These are phyloP conservation scores for Athene cunicularia DNA, from an alignment of 2,113 vertebrate species.

Conservation along the genomic window DNA sequence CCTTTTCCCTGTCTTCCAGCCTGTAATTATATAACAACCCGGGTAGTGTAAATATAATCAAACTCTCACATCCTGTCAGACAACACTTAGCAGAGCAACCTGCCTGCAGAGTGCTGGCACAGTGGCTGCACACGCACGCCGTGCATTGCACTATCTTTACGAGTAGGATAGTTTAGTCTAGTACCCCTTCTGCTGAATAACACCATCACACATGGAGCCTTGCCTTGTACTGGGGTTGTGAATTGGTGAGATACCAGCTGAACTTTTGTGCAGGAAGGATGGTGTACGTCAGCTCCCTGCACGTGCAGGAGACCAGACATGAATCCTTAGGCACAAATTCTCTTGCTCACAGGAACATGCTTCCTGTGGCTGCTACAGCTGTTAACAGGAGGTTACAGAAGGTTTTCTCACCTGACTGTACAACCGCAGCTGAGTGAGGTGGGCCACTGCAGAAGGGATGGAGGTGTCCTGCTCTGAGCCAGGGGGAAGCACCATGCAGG, in stretches of 20 bases:
- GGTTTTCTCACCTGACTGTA: not conserved
- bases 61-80: not conserved
- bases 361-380: not conserved
- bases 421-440: not conserved
- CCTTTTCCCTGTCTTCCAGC: not conserved
- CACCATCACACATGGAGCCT: not conserved
- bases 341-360: not conserved
- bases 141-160: slow-evolving; percentile 2
- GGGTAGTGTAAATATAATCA: not conserved
- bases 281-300: not conserved
- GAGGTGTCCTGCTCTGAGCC: not conserved
- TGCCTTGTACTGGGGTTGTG: not conserved
- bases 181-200: slow-evolving; percentile 17
- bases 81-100: not conserved
- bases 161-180: slow-evolving; percentile 44
- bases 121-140: not conserved
- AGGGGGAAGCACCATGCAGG: not conserved
- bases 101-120: not conserved
- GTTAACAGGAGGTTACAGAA: not conserved
- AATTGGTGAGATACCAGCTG: not conserved
- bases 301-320: not conserved
- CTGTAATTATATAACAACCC: not conserved
- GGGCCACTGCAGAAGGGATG: not conserved
- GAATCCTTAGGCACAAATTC: not conserved
- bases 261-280: not conserved